Base-by-base conservation (phyloP, 2,888 invertebrate species). In the Campoletis raptor region DNA sequence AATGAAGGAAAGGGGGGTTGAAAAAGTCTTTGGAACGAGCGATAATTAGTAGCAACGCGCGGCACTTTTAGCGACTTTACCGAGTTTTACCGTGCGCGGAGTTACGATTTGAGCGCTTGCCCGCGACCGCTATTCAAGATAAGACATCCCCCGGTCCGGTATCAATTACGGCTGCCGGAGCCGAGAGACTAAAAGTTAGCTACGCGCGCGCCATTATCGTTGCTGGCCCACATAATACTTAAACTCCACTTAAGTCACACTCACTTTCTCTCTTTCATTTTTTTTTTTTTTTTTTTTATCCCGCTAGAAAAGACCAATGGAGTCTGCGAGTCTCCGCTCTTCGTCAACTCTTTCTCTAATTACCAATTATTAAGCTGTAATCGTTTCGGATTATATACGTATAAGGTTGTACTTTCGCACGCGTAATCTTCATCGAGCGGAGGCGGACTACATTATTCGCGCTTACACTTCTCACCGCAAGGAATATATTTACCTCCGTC, bases 391-490 rank as follows among this genome's bases (percentile, higher is more conserved):
- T 93, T 93, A 92, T 79, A 87, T 77, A 76, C 40, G 40, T 42
- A 24, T 61, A 57, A 88, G 89, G 89, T 88, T 86, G 81, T 87
- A 88, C 83, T 83, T 87, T 82, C 76, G 85, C 89, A 88, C 90
- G 90, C 88, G 88, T 88, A 89, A 89, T 90, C 89, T 89, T 87
- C 92, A 91, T 92, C 83, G 81, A 74, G 91, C 92, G 87, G 88
- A 88, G 93, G 91, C 89, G 91, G 92, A 92, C 91, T 93, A 92
- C 88, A 93, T 93, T 93, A 93, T 92, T 92, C 92, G 92, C 91
- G 90, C 91, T 91, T 90, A 89, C 90, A 89, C 90, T 90, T 88
- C 83, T 87, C 87, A 83, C 73, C 69, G 37, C 81, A 61, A 18
- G 61, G 52, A 77, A 84, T 81, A 80, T 81, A 81, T 78, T 78